These are phyloP conservation scores for Hecatera dysodea DNA, from an alignment of 2,888 invertebrate species.

Conservation along the genomic window DNA sequence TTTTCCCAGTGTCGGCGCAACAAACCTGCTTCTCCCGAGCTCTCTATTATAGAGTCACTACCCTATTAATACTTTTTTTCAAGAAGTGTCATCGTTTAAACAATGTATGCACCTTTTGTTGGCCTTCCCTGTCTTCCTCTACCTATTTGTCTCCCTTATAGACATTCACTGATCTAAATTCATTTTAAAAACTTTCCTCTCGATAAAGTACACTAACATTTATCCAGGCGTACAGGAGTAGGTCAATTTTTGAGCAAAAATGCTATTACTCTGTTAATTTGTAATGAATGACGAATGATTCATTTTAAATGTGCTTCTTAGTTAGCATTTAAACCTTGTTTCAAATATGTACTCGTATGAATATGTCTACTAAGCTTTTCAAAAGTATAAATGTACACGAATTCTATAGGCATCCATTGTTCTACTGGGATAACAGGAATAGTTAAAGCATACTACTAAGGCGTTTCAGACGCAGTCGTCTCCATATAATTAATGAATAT, in stretches of 20 bases:
- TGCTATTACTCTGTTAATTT: too few species aligned
- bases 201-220: too few species aligned
- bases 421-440: neutral
- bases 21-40: too few species aligned
- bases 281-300: too few species aligned
- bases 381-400: neutral
- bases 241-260: too few species aligned
- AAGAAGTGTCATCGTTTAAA: neutral
- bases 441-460: neutral
- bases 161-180: neutral
- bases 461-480: neutral
- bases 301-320: too few species aligned
- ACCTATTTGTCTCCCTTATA: neutral
- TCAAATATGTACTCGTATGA: neutral
- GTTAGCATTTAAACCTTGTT: neutral
- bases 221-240: too few species aligned
- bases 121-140: neutral
- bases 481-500: constrained; percentile 12
- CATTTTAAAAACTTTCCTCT: neutral
- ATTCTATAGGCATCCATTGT: neutral
- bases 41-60: too few species aligned
- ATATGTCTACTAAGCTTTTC: neutral
- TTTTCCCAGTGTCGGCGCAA: neutral
- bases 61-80: too few species aligned
- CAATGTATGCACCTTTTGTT: neutral